Conservation (phyloP, 2,797 vertebrate species). For the Mionectes olivaceus region DNA sequence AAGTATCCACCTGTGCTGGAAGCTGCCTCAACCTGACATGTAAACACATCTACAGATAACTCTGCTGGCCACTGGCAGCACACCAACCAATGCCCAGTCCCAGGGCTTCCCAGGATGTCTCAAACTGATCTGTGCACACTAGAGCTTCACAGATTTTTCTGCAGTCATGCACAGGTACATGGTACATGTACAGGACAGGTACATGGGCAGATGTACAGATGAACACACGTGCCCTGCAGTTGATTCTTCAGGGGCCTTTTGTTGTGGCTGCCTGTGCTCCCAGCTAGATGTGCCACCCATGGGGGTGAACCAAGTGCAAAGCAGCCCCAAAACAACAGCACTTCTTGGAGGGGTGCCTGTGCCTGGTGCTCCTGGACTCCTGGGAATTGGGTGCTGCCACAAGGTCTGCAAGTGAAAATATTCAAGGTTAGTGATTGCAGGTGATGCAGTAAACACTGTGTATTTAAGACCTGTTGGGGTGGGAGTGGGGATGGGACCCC, state of each 20-base stretch:
- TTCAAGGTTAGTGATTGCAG: background rate
- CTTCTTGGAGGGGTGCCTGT: background rate
- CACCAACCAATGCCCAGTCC: background rate
- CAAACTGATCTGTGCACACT: background rate
- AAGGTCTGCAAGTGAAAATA: background rate
- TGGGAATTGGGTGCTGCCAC: background rate
- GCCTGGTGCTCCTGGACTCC: background rate
- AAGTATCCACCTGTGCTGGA: background rate
- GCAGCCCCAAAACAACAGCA: background rate
- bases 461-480: background rate
- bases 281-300: background rate
- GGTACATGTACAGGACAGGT: background rate
- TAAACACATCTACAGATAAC: background rate
- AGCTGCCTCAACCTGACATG: background rate
- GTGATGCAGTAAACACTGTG: background rate
- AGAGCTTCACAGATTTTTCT: background rate
- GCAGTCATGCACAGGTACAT: background rate
- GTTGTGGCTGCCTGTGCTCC: background rate
- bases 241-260: background rate
- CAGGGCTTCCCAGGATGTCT: background rate
- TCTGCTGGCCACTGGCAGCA: background rate
- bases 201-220: background rate
- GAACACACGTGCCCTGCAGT: accelerated
- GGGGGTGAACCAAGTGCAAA: background rate
- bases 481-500: background rate